Percentiles rank a stretch among this genome's conserved stretches.
Conservation (phyloP, 2,797 vertebrate species). For the Bradypus variegatus region DNA sequence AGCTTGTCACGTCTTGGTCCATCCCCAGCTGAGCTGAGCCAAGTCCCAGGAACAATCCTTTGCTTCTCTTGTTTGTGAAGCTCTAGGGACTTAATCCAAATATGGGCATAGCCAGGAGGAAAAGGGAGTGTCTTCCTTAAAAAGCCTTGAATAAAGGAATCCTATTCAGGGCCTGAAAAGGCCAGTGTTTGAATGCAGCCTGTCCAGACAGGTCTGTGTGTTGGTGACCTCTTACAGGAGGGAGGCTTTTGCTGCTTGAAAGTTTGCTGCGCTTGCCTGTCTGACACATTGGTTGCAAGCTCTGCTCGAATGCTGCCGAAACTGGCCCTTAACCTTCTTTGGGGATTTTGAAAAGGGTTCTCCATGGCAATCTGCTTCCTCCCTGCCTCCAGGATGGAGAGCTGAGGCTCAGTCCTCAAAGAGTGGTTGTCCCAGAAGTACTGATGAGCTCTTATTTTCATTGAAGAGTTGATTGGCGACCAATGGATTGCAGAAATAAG, state of each 20-base stretch:
- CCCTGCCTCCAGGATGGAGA: neutral
- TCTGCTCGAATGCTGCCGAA: neutral
- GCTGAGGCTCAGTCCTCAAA: neutral
- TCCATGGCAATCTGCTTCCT: neutral
- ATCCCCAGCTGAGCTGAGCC: neutral
- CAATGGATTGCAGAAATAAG: neutral
- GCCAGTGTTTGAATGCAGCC: conserved; percentile 66
- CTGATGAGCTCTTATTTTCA: neutral
- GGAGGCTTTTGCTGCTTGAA: neutral
- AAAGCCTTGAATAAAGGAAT: conserved; percentile 66
- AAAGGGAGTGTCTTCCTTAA: conserved; percentile 71
- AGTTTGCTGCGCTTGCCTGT: neutral
- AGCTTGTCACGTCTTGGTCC: fast-evolving
- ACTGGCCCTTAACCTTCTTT: neutral
- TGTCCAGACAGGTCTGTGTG: conserved; percentile 69
- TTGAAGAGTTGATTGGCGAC: fast-evolving
- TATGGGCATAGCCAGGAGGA: conserved; percentile 58
- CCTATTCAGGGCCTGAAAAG: conserved; percentile 69
- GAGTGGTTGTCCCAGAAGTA: neutral
- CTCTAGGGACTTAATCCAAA: conserved; percentile 64
- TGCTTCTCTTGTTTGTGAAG: conserved; percentile 53
- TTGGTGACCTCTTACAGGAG: conserved; percentile 57
- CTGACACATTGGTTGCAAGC: neutral
- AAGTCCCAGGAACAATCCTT: conserved; percentile 34
- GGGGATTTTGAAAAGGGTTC: neutral